phyloP scores from a whole-genome alignment of 2,113 vertebrate genomes.

The Callionymus lyra region DNA sequence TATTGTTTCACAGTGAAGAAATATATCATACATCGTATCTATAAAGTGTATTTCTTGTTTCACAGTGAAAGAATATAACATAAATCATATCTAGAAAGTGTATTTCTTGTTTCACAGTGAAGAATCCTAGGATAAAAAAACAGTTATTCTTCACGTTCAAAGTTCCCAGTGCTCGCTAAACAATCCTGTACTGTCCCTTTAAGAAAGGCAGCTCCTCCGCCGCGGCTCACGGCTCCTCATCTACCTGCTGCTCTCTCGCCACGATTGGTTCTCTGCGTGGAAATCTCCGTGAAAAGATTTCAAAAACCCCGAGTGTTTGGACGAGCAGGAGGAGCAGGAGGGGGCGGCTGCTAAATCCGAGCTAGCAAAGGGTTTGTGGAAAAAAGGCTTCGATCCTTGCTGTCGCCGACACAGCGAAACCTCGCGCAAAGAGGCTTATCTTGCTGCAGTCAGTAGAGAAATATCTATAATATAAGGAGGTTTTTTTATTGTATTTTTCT shows the following conservation, averaged over 20 bases:
- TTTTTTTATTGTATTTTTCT: not conserved
- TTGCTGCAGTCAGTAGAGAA: slow-evolving; percentile 2
- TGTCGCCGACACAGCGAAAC: slow-evolving; percentile 12
- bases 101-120: too few species aligned
- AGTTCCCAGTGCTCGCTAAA: too few species aligned
- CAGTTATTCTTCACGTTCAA: too few species aligned
- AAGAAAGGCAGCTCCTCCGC: slow-evolving; percentile 52
- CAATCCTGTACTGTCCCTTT: slow-evolving; percentile 46
- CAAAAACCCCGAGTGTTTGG: slow-evolving; percentile 49
- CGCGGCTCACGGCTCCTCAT: slow-evolving; percentile 16
- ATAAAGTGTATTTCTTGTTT: too few species aligned
- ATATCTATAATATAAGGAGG: slow-evolving; percentile 1
- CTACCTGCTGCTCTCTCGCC: slow-evolving; percentile 52
- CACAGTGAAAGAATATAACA: too few species aligned
- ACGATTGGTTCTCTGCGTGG: slow-evolving; percentile 55
- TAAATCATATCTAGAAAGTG: too few species aligned
- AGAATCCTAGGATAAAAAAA: too few species aligned
- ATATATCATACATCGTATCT: too few species aligned
- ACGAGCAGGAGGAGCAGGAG: slow-evolving; percentile 15
- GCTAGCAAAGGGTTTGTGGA: slow-evolving; percentile 10
- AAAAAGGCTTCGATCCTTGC: slow-evolving; percentile 14
- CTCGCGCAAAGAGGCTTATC: slow-evolving; percentile 32
- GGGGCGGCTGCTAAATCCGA: slow-evolving; percentile 17
- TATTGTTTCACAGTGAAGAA: too few species aligned
- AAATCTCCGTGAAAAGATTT: slow-evolving; percentile 58